Evolutionary conservation across 1,140 invertebrate species (phyloP).

Genomic region (Stegodyphus mimosarum): DNA sequence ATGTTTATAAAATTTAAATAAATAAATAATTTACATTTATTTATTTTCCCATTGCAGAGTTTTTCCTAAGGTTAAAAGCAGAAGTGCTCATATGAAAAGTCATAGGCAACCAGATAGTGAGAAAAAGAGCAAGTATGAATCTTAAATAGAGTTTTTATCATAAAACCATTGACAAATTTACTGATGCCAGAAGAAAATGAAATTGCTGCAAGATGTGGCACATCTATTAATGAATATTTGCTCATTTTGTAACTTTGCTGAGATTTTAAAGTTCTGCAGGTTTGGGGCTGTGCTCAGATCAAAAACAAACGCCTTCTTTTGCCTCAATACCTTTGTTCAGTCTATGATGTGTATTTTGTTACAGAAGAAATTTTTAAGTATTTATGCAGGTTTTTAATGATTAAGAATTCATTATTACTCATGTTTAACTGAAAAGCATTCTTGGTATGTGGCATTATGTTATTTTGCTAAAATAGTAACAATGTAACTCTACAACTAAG

Average conservation of each 20-base stretch:
- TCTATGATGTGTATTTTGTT: constrained; percentile 57
- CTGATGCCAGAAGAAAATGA: neutral
- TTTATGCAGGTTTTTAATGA: constrained; percentile 52
- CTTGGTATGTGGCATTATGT: constrained; percentile 27
- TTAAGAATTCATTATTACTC: constrained; percentile 7
- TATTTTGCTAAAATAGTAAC: constrained; percentile 3
- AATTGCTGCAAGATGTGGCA: constrained; percentile 4
- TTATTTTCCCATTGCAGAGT: constrained; percentile 78
- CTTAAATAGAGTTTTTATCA: neutral
- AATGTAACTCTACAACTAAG: too few relatives aligned
- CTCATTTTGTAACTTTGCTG: constrained; percentile 57
- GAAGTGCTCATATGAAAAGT: constrained; percentile 98
- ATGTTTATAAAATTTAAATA: too few relatives aligned
- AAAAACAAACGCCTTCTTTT: constrained; percentile 59
- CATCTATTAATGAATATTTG: constrained; percentile 53
- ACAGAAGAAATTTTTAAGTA: constrained; percentile 55
- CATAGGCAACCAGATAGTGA: constrained; percentile 71
- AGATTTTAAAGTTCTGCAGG: constrained; percentile 57
- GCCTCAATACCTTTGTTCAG: constrained; percentile 56
- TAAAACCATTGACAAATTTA: neutral
- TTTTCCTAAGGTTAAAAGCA: constrained; percentile 97
- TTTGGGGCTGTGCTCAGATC: constrained; percentile 56
- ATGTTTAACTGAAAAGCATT: constrained; percentile 1
- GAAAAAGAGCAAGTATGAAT: constrained; percentile 56
- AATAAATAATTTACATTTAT: neutral